Base-by-base conservation (phyloP, 2,888 invertebrate species). In the Penaeus monodon region DNA sequence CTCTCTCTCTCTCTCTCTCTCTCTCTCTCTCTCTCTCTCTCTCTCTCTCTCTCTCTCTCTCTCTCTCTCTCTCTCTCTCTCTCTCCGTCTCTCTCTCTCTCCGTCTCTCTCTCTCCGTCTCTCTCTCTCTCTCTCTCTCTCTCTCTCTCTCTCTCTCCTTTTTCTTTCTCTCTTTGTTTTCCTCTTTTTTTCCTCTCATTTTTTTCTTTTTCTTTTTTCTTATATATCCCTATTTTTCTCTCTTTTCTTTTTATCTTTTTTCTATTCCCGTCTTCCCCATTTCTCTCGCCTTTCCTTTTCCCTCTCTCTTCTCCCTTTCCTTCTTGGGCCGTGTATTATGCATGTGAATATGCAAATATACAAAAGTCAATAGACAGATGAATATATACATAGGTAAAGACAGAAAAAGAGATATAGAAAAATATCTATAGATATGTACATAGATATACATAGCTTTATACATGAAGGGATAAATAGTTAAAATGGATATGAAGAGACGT, bases 141-240 rank as follows among this genome's bases (percentile, higher is more conserved):
- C 49, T 27, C 27, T 24, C 49, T 49, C 3, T 6, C 49, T 27
- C 1, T 44, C 76, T 27, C 10, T 44, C 44, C 2, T 24, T 76
- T 76, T 44, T 29, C 76, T 76, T 20, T 22, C 44, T 44, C 44
- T 44, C 44, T 44, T 76, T 7, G n/a, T 76, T 76, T 17, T 27
- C 44, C 57, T 44, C 27, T 44, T 76, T 44, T 57, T 44, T 76
- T 44, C 6, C 57, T 76, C 76, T n/a, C 57, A 44, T 24, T 12
- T 44, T 76, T 44, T 57, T 76, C 57, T 57, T 44, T 76, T 24
- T 29, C 76, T 76, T 44, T 57, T 57, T 27, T n/a, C 38, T 76
- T 49, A 33, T 76, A 3, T 29, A 49, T 76, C 57, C 27, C 49
- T 76, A 27, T 57, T 49, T 76, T 27, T 57, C 76, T 76, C 57